Percentiles rank a stretch among this genome's conserved stretches.
These are phyloP conservation scores for Papilio gigon DNA, from an alignment of 2,888 invertebrate species.

Conservation along the genomic window DNA sequence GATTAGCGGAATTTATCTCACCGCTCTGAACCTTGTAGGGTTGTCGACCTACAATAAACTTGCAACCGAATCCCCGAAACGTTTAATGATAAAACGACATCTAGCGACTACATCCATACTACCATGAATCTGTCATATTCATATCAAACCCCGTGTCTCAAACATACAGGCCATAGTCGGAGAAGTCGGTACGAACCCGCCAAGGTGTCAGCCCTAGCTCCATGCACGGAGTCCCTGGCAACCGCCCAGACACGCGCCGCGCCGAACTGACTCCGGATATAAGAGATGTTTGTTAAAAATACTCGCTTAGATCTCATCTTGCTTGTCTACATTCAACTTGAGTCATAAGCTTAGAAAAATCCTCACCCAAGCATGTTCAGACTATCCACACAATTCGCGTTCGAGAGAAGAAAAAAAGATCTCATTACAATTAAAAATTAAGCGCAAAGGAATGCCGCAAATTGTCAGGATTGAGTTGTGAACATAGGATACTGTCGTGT, in stretches of 20 bases:
- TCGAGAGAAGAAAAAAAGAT: too few species aligned
- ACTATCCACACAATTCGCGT: too few species aligned
- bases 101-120: not conserved
- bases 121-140: not conserved
- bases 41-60: slow-evolving; percentile 4
- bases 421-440: too few species aligned
- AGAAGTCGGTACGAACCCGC: not conserved
- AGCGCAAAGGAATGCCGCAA: too few species aligned
- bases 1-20: slow-evolving; percentile 44
- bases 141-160: not conserved
- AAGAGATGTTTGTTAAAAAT: slow-evolving; percentile 13
- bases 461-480: too few species aligned
- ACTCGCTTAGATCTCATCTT: slow-evolving; percentile 4
- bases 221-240: slow-evolving; percentile 39
- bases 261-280: slow-evolving; percentile 38
- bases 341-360: slow-evolving; percentile 28
- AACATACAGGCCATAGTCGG: not conserved
- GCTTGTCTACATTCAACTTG: slow-evolving; percentile 3
- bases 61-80: slow-evolving; percentile 30
- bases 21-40: not conserved
- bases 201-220: not conserved
- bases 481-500: too few species aligned
- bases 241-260: slow-evolving; percentile 39
- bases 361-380: too few species aligned
- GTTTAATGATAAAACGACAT: not conserved